Percentiles rank a stretch among this genome's conserved stretches.
phyloP scores from a whole-genome alignment of 2,888 invertebrate genomes.

The Fragum sueziense region DNA sequence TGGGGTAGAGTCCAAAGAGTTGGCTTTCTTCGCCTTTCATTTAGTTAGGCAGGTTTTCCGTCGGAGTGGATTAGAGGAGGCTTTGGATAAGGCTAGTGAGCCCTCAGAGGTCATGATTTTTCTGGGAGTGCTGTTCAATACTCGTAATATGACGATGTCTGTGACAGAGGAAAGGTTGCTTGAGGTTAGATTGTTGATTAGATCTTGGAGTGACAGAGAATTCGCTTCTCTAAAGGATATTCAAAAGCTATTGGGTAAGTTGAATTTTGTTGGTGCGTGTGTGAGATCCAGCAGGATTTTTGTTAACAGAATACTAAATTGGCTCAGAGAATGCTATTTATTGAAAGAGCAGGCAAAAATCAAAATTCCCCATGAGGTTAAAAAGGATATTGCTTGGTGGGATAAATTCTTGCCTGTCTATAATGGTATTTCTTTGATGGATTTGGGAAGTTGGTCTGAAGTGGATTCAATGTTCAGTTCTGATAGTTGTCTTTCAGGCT shows the following conservation, averaged over 20 bases:
- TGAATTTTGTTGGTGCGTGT: not conserved
- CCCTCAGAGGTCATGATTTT: not conserved
- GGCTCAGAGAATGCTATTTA: not conserved
- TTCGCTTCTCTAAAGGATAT: not conserved
- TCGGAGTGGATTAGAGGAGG: not conserved
- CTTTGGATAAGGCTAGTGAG: not conserved
- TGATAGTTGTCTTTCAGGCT: not conserved
- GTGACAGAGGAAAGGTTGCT: not conserved
- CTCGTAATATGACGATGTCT: not conserved
- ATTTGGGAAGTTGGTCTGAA: not conserved
- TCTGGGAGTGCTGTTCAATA: not conserved
- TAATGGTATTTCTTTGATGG: not conserved
- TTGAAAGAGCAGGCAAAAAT: not conserved
- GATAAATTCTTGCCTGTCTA: not conserved
- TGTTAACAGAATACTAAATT: conserved; percentile 5
- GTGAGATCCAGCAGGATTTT: not conserved
- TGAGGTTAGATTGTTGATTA: no score
- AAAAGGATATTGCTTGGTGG: not conserved
- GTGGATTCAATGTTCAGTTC: not conserved
- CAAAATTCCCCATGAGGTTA: not conserved
- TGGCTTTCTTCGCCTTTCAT: not conserved
- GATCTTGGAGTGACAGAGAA: no score
- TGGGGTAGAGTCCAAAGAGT: no score
- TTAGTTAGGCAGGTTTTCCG: not conserved
- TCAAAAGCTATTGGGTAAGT: not conserved